These are phyloP conservation scores for Lutraria rhynchaena DNA, from an alignment of 1,140 invertebrate species.

Conservation along the genomic window DNA sequence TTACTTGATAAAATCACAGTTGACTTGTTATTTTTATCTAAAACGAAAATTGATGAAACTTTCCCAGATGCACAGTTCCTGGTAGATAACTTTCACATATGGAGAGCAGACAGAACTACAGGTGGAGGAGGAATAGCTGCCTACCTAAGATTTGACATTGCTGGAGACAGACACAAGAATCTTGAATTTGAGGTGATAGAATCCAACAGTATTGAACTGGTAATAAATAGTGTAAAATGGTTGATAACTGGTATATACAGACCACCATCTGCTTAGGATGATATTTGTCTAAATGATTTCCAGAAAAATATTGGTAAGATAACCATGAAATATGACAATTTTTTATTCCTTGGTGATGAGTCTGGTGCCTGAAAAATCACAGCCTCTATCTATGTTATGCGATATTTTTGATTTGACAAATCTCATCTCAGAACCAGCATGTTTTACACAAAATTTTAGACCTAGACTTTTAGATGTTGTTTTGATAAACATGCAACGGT, in stretches of 20 bases:
- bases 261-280: slow-evolving; percentile 7
- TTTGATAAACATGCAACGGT: too few relatives aligned
- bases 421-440: too few relatives aligned
- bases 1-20: not conserved
- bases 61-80: slow-evolving; percentile 44
- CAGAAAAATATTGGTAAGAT: too few relatives aligned
- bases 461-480: too few relatives aligned
- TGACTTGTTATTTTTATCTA: slow-evolving; percentile 50
- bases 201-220: not conserved
- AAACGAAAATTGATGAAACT: slow-evolving; percentile 50
- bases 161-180: slow-evolving; percentile 6
- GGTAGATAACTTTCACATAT: slow-evolving; percentile 37
- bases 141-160: slow-evolving; percentile 7
- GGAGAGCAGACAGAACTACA: slow-evolving; percentile 26
- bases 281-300: too few relatives aligned
- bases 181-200: not conserved
- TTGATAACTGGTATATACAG: slow-evolving; percentile 15
- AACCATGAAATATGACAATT: too few relatives aligned
- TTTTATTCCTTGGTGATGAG: too few relatives aligned
- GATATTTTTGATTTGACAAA: too few relatives aligned
- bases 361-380: too few relatives aligned
- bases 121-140: slow-evolving; percentile 22
- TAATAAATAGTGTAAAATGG: slow-evolving; percentile 19
- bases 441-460: too few relatives aligned
- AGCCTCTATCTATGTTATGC: too few relatives aligned